Evolutionary conservation across 2,797 vertebrate species (phyloP), one percentile per base, ranked within the genome.

Genomic region (Galagoides demidoff): DNA sequence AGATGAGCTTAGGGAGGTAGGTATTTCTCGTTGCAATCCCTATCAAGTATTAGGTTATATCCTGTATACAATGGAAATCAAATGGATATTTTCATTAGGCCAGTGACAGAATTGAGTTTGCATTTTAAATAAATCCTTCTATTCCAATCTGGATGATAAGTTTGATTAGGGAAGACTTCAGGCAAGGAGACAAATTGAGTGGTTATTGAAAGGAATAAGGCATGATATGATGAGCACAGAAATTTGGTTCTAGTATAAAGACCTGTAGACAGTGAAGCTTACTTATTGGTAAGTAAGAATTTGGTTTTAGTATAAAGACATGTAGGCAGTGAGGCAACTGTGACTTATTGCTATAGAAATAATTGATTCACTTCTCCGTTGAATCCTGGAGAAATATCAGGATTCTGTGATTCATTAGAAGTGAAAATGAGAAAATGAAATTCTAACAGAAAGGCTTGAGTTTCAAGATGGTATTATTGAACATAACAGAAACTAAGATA

Each of bases 51-150:
- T 86, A 52, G 13, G 55, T 22, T 90, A 3, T 76, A 45, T 14
- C 22, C 64, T 74, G 4, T 23, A 39, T 23, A 19, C 49, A 4
- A 70, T 10, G 19, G 10, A 22, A 93, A 49, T 9, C 16, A 25
- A 55, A 2, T 16, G 6, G 13, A 29, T 84, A 22, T 79, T 89
- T 78, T 37, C 79, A 89, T 16, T 8, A 85, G 57, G 3, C 45
- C 37, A 74, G 7, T 66, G 81, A 49, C 10, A 52, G n/a, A 39
- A 49, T 68, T 14, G 49, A 83, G 20, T 55, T 55, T 83, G 9
- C 17, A 74, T 85, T 92, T 76, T 85, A 85, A 88, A 71, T 6
- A 13, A 95, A 81, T 71, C 43, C 34, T 94, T 76, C 39, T 27
- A 16, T 8, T 31, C 20, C 79, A 64, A 0, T 27, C 17, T 64